These are phyloP conservation scores for Mimachlamys varia DNA, from an alignment of 2,888 invertebrate genomes.

Conservation along the genomic window DNA sequence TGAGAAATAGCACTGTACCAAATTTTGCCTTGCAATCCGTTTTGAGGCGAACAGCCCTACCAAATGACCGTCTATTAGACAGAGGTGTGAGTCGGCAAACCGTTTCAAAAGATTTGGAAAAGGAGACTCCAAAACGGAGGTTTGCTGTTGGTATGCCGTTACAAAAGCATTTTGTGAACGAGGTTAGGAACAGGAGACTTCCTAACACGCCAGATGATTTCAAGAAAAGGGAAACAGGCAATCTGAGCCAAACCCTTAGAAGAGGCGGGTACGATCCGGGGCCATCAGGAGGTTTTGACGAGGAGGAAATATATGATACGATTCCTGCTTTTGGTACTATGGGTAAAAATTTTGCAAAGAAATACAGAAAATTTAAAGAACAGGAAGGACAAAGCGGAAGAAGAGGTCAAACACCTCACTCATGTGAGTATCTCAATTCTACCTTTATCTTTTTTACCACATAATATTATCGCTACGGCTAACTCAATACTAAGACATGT, in stretches of 20 bases:
- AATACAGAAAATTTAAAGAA: not conserved
- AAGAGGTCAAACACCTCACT: not conserved
- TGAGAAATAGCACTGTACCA: not conserved
- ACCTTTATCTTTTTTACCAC: no score
- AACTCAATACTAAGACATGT: no score
- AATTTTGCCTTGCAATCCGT: not conserved
- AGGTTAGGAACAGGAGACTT: not conserved
- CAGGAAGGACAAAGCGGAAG: not conserved
- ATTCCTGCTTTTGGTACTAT: not conserved
- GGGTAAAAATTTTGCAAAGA: constrained; percentile 23
- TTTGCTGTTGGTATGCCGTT: not conserved
- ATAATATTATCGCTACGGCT: no score
- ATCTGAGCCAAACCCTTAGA: not conserved
- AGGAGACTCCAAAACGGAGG: not conserved
- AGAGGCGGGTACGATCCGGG: not conserved
- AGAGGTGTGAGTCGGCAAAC: not conserved
- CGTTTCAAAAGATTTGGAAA: not conserved
- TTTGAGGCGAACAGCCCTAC: not conserved
- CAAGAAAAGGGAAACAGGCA: not conserved
- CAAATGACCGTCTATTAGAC: not conserved
- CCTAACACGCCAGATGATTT: not conserved
- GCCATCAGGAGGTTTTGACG: not conserved
- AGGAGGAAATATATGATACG: not conserved
- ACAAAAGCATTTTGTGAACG: constrained; percentile 6
- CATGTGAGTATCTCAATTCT: no score